Evolutionary conservation across 2,113 vertebrate genomes (phyloP).

Genomic region (Thalassarche chlororhynchos): DNA sequence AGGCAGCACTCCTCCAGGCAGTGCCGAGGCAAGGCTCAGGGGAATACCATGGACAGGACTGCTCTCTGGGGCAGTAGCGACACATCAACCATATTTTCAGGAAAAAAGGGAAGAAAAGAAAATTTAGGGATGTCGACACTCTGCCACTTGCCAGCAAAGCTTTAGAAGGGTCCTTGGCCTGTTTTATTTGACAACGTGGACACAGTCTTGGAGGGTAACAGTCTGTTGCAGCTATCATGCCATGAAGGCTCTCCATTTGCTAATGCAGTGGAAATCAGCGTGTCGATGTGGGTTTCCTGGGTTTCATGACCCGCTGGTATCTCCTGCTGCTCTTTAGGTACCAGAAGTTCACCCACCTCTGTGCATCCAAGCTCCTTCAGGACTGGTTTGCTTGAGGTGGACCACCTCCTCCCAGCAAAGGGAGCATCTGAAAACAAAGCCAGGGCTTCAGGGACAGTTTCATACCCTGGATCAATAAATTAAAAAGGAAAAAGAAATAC

Average conservation of each 20-base stretch:
- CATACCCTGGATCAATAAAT: not conserved
- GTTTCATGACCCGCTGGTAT: not conserved
- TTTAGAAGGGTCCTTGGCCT: not conserved
- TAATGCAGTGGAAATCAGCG: not conserved
- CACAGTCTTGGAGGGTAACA: not conserved
- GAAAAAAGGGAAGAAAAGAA: not conserved
- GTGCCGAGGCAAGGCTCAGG: not conserved
- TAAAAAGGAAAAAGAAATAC: not conserved
- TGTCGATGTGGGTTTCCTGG: rapidly evolving
- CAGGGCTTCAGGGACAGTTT: not conserved
- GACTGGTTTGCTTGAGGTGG: not conserved
- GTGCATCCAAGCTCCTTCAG: not conserved
- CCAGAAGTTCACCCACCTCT: not conserved
- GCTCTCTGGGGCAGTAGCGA: not conserved
- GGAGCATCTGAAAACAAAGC: not conserved
- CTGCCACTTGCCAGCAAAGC: not conserved
- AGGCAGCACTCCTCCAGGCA: not conserved
- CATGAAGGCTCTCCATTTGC: not conserved
- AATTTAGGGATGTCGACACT: not conserved
- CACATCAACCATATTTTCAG: not conserved
- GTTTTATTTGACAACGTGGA: not conserved
- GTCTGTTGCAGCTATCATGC: not conserved
- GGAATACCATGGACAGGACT: not conserved
- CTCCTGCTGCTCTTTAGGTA: not conserved
- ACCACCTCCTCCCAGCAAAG: not conserved